phyloP scores from a whole-genome alignment of 2,797 vertebrate genomes.

The Melanotaenia maccullochi region DNA sequence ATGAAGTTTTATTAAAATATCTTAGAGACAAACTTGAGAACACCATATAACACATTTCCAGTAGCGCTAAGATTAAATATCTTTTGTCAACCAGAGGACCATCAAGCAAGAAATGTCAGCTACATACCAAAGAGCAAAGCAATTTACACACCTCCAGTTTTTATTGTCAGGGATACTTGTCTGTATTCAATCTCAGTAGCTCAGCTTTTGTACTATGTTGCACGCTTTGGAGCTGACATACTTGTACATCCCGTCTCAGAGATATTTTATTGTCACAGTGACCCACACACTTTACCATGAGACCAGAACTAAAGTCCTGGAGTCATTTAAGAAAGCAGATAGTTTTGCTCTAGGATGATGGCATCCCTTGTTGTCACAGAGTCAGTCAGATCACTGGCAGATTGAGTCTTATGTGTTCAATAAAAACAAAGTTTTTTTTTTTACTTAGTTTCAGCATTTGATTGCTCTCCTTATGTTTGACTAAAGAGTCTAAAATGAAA shows the following conservation, averaged over 20 bases:
- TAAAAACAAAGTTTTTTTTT: no score
- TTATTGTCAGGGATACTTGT: neutral
- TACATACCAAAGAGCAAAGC: no score
- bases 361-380: no score
- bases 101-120: neutral
- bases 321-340: neutral
- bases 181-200: neutral
- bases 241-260: neutral
- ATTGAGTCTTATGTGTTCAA: no score
- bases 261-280: neutral
- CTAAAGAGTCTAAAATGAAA: constrained; percentile 20
- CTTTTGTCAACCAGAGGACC: neutral
- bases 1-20: neutral
- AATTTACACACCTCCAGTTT: neutral
- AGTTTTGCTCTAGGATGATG: no score
- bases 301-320: neutral
- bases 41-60: neutral
- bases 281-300: neutral
- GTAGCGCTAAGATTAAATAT: neutral
- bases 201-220: neutral
- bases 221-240: neutral
- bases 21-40: neutral
- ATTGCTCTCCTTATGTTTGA: neutral
- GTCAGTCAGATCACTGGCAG: no score
- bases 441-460: no score